Percentiles rank a stretch among this genome's conserved stretches.
Conservation (phyloP, 2,888 invertebrate genomes). For the Fissipunctia ypsillon region DNA sequence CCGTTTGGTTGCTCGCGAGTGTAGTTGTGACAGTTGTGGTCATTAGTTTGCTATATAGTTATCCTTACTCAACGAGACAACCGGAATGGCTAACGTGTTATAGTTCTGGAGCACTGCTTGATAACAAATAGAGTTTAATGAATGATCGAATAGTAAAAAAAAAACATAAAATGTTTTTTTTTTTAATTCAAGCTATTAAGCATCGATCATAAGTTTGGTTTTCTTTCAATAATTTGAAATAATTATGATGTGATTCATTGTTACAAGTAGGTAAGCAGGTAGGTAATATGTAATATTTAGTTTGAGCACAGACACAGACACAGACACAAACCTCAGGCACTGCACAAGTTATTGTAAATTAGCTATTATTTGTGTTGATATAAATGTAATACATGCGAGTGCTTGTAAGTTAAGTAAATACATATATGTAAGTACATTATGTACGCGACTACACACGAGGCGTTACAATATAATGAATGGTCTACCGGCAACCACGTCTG, state of each 20-base stretch:
- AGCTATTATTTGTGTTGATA: not conserved
- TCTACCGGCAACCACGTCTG: not conserved
- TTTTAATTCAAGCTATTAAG: not conserved
- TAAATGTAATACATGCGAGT: no score
- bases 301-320: conserved; percentile 3
- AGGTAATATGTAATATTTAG: not conserved
- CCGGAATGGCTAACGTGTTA: no score
- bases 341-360: not conserved
- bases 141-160: no score
- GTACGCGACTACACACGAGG: not conserved
- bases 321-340: not conserved
- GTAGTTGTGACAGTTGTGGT: no score
- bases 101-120: no score
- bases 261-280: not conserved
- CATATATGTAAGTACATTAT: no score
- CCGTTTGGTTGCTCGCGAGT: no score
- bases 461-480: not conserved
- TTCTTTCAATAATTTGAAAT: no score
- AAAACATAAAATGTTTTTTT: not conserved
- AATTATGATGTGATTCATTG: not conserved
- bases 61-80: no score
- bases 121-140: no score
- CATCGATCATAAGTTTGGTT: not conserved
- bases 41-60: no score
- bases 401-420: no score